phyloP scores from a whole-genome alignment of 2,888 invertebrate genomes.

The Bellardia bayeri region DNA sequence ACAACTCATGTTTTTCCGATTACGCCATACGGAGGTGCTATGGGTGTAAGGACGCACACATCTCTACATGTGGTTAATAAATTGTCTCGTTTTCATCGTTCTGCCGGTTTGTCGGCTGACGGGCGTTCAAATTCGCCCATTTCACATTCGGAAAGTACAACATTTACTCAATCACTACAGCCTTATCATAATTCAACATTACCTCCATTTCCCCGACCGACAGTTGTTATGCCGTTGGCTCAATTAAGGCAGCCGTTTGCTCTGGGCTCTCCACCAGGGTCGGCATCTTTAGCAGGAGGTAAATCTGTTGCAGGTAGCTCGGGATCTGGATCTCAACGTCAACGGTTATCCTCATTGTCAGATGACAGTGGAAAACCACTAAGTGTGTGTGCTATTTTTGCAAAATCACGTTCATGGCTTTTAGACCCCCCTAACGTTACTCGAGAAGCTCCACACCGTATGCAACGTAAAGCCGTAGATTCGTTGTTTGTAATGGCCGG shows the following conservation, averaged over 20 bases:
- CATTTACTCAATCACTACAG: conserved; percentile 84
- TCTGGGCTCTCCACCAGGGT: conserved; percentile 81
- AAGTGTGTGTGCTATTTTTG: conserved; percentile 91
- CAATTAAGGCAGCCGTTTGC: conserved; percentile 91
- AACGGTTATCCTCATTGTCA: conserved; percentile 89
- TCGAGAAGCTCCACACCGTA: conserved; percentile 83
- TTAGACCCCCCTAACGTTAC: conserved; percentile 84
- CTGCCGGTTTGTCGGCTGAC: conserved; percentile 93
- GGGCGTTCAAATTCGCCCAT: conserved; percentile 90
- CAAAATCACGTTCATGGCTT: conserved; percentile 90
- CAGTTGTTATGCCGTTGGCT: conserved; percentile 91
- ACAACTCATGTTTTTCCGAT: conserved; percentile 99
- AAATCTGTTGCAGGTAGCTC: conserved; percentile 66
- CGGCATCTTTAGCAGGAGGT: conserved; percentile 74
- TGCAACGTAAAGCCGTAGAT: conserved; percentile 88
- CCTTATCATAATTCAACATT: conserved; percentile 94
- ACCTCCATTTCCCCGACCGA: conserved; percentile 95
- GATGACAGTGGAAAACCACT: conserved; percentile 89
- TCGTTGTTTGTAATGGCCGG: conserved; percentile 96
- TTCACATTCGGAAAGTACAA: conserved; percentile 83
- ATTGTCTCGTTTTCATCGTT: conserved; percentile 97
- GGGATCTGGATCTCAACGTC: conserved; percentile 85
- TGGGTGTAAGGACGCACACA: conserved; percentile 97
- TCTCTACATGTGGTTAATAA: conserved; percentile 96
- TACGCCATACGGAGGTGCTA: conserved; percentile 96